Evolutionary conservation across 2,113 vertebrate species (phyloP), one percentile per base, ranked within the genome.

Genomic region (Clupea harengus): DNA sequence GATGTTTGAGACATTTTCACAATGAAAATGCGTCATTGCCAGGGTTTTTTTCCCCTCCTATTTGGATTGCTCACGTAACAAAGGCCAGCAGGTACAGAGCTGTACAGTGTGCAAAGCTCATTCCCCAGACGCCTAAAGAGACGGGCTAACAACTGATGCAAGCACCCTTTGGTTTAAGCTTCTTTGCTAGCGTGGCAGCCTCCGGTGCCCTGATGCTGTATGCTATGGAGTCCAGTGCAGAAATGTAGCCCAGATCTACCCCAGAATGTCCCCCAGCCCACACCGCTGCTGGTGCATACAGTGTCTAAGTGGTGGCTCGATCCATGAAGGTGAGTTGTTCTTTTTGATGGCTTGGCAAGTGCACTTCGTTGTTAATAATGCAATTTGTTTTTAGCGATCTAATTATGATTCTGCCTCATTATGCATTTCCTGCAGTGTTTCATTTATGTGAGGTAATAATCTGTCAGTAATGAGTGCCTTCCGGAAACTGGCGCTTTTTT

Each of bases 371-470:
- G 17, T 28, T 80, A 52, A 54, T 81, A 20, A 11, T 82, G 11
- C 52, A 81, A 46, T 85, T 28, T 86, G 28, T 64, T 52, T 86
- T 87, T 88, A 91, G 88, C 85, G 84, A 84, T 87, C 52, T 44
- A 90, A 88, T 90, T 88, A 57, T 45, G 52, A 75, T 44, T 57
- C 64, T 86, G 67, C 45, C 85, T 88, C 82, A 84, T 86, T 87
- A 72, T 83, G 87, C 60, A 81, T 64, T 85, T 86, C 83, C 80
- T 85, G 85, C 72, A 78, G 72, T 78, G 2, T 15, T 86, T 83
- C 86, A 88, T 89, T 85, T 4, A 85, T 81, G n/a, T 50, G 86
- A 91, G 81, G 81, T 84, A 72, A 57, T 88, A 86, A 82, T 82
- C 82, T 83, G 45, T 4, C 44, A 25, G 82, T 88, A 89, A 89